Percentiles rank a stretch among this genome's conserved stretches.
These are phyloP conservation scores for Pseudonaja textilis DNA, from an alignment of 2,113 vertebrate genomes.

Conservation along the genomic window DNA sequence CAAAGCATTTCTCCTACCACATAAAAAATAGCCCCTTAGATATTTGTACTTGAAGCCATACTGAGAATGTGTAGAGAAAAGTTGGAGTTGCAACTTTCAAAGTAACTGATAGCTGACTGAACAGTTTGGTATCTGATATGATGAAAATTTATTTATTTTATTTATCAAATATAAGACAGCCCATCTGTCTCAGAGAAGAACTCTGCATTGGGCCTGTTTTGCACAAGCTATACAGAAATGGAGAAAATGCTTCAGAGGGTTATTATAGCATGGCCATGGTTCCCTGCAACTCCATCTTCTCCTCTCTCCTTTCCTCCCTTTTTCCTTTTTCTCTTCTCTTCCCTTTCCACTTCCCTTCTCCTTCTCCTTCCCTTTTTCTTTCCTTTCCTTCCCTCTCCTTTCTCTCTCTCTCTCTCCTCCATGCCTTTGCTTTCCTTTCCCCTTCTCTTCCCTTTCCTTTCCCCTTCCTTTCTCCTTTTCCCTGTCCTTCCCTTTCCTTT, in stretches of 20 bases:
- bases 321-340: too few species aligned
- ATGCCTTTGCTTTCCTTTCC: too few species aligned
- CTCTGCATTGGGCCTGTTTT: neutral
- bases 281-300: neutral
- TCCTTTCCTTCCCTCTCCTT: too few species aligned
- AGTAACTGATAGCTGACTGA: neutral
- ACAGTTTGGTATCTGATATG: neutral
- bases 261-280: neutral
- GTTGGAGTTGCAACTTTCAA: neutral
- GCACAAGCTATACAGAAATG: neutral
- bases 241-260: neutral
- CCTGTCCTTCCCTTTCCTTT: too few species aligned
- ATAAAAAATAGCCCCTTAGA: neutral
- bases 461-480: too few species aligned
- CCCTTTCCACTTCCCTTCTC: neutral
- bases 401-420: too few species aligned
- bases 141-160: neutral
- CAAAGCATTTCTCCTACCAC: neutral
- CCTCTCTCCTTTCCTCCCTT: too few species aligned
- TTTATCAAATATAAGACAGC: too few species aligned
- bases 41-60: neutral
- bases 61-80: neutral
- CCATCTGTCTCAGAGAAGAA: too few species aligned
- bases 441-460: too few species aligned
- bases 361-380: too few species aligned